A percentile compares a stretch with the other conserved stretches of the same genome.
Evolutionary conservation across 1,140 invertebrate species (phyloP).

Genomic region (Aphis craccivora): DNA sequence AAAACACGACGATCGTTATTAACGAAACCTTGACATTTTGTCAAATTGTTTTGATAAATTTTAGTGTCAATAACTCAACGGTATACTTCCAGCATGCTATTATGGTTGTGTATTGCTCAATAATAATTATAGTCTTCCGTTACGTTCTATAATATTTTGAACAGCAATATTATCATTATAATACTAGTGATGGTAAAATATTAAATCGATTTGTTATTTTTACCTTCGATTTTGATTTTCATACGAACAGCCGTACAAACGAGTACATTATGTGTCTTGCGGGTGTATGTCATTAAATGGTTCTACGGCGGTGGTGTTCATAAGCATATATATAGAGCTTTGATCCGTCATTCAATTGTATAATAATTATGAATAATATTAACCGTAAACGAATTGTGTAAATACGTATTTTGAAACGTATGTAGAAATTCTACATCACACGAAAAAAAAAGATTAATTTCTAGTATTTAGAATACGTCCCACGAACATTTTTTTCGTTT

Average conservation of each 20-base stretch:
- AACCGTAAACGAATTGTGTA: background rate
- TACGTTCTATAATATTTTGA: background rate
- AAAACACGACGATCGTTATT: background rate
- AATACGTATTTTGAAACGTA: background rate
- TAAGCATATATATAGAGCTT: too few species aligned
- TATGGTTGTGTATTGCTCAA: background rate
- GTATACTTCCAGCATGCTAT: background rate
- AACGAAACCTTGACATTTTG: background rate
- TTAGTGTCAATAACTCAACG: background rate
- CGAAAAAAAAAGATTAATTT: background rate
- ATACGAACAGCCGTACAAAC: background rate
- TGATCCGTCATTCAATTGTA: background rate
- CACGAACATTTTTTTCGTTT: background rate
- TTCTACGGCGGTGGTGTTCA: background rate
- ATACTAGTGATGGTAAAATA: background rate
- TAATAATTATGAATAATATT: background rate
- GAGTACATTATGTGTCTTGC: background rate
- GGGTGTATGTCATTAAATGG: background rate
- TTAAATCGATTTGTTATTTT: conserved; percentile 1
- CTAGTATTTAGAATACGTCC: background rate
- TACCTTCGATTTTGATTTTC: background rate
- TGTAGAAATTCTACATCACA: background rate
- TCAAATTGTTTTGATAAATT: background rate
- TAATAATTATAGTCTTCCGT: background rate
- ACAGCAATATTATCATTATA: background rate